These are phyloP conservation scores for Solenopsis invicta DNA, from an alignment of 1,140 invertebrate genomes.

Conservation along the genomic window DNA sequence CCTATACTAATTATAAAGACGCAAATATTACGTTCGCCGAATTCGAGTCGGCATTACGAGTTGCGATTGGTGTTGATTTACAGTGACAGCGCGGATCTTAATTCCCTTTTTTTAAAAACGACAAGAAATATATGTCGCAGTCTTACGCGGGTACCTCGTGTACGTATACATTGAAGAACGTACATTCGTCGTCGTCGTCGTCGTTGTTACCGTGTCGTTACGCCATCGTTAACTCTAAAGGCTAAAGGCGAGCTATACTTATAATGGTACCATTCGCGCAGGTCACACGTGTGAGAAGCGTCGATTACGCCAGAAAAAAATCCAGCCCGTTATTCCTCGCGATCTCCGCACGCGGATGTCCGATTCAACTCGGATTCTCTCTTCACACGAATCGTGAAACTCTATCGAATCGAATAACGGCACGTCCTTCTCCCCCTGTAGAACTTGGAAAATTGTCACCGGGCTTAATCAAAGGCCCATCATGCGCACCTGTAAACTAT, in stretches of 20 bases:
- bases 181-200: slow-evolving; percentile 20
- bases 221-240: neutral
- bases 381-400: no score
- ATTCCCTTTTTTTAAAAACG: neutral
- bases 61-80: slow-evolving; percentile 64
- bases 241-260: neutral
- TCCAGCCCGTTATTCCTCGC: neutral
- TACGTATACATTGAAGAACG: slow-evolving; percentile 36
- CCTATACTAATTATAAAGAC: slow-evolving; percentile 29
- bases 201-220: neutral
- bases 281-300: neutral
- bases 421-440: neutral
- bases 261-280: slow-evolving; percentile 40
- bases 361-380: neutral
- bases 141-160: slow-evolving; percentile 34
- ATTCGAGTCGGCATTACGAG: slow-evolving; percentile 41
- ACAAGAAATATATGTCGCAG: slow-evolving; percentile 36
- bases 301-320: slow-evolving; percentile 8
- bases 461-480: slow-evolving; percentile 25
- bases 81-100: slow-evolving; percentile 49
- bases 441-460: slow-evolving; percentile 19
- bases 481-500: neutral
- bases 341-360: neutral
- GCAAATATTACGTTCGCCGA: slow-evolving; percentile 40
- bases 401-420: no score